These are phyloP conservation scores for Aphelinus atriplicis DNA, from an alignment of 1,140 invertebrate species.

Conservation along the genomic window DNA sequence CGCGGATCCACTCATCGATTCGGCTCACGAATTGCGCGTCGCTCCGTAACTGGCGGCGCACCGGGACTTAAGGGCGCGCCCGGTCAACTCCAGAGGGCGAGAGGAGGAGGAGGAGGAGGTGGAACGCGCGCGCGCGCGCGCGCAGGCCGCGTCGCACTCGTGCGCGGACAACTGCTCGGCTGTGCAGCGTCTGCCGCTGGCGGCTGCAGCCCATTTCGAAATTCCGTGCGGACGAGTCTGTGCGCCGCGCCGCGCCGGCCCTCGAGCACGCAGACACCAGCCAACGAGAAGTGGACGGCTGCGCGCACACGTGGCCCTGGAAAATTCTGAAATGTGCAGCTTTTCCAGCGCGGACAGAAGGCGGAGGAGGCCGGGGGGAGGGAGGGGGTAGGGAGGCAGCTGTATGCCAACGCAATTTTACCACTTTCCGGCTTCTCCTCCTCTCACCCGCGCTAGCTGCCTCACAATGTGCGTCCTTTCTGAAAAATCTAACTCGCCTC, in stretches of 20 bases:
- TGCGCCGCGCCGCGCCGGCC: not conserved
- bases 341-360: too few relatives aligned
- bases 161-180: conserved; percentile 9
- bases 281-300: too few relatives aligned
- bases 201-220: conserved; percentile 29
- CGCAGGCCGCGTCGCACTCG: conserved; percentile 1
- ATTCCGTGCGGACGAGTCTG: conserved; percentile 3
- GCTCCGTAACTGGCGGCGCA: conserved; percentile 9
- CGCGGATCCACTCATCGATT: conserved; percentile 26
- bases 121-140: too few relatives aligned
- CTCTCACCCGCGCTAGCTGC: too few relatives aligned
- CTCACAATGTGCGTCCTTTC: too few relatives aligned
- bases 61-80: not conserved
- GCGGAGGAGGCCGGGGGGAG: too few relatives aligned
- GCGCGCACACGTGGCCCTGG: not conserved
- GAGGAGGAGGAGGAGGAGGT: not conserved
- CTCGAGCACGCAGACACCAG: not conserved
- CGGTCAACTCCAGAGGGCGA: conserved; percentile 8
- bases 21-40: conserved; percentile 37
- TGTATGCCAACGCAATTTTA: too few relatives aligned
- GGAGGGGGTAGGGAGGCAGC: too few relatives aligned
- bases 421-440: too few relatives aligned
- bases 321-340: conserved; percentile 26
- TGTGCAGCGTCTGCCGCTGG: not conserved
- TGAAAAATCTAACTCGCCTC: too few relatives aligned